These are phyloP conservation scores for Aethina tumida DNA, from an alignment of 1,140 invertebrate species.

Conservation along the genomic window DNA sequence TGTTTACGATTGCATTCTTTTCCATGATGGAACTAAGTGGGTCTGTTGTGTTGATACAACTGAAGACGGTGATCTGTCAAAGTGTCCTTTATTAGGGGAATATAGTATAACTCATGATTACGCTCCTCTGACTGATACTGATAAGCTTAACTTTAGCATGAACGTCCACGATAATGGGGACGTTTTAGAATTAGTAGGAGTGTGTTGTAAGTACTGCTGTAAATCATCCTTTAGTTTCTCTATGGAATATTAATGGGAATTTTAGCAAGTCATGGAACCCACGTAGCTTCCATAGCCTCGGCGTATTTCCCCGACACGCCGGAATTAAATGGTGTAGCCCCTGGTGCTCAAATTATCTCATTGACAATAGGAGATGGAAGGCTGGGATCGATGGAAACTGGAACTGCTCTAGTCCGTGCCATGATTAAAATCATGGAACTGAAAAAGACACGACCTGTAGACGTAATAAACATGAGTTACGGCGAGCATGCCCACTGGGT, in stretches of 20 bases:
- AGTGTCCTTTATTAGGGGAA: constrained; percentile 71
- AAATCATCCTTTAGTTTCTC: constrained; percentile 1
- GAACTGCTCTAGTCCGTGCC: constrained; percentile 79
- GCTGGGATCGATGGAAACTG: constrained; percentile 92
- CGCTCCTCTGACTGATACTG: constrained; percentile 59
- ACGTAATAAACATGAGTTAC: constrained; percentile 98
- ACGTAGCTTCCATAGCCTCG: constrained; percentile 92
- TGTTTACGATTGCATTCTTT: constrained; percentile 88
- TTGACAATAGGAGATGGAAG: constrained; percentile 84
- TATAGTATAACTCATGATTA: constrained; percentile 76
- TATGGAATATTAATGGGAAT: constrained; percentile 16
- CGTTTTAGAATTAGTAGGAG: constrained; percentile 83
- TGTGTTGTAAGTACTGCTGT: constrained; percentile 68
- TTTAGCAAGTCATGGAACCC: constrained; percentile 87
- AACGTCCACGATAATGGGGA: constrained; percentile 92
- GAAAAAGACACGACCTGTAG: constrained; percentile 49
- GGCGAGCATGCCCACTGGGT: constrained; percentile 90
- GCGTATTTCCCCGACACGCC: constrained; percentile 84
- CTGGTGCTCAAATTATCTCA: constrained; percentile 92
- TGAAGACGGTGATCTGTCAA: constrained; percentile 67
- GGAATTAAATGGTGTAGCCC: constrained; percentile 89
- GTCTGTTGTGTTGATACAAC: constrained; percentile 82
- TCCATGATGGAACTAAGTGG: constrained; percentile 75
- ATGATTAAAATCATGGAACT: constrained; percentile 79
- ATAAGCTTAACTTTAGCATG: constrained; percentile 83